These are phyloP conservation scores for Eretmochelys imbricata DNA, from an alignment of 2,113 vertebrate genomes.

Conservation along the genomic window DNA sequence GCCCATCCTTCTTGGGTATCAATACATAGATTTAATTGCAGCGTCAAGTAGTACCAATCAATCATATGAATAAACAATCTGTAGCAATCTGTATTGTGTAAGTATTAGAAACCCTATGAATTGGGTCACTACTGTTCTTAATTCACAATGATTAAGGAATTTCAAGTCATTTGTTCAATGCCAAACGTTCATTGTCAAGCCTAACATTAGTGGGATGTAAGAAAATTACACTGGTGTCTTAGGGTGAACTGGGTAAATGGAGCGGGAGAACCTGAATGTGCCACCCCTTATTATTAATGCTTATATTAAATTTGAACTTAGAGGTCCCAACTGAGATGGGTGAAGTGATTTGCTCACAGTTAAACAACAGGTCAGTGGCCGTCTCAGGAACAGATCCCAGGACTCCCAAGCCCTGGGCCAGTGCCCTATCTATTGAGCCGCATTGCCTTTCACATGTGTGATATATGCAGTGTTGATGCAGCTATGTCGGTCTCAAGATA, in stretches of 20 bases:
- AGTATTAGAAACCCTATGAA: background rate
- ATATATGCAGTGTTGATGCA: background rate
- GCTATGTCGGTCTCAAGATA: background rate
- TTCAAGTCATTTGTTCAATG: background rate
- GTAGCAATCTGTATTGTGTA: background rate
- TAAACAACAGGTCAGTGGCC: background rate
- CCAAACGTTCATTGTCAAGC: too few relatives aligned
- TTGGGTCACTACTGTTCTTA: fast-evolving
- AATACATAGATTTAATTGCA: fast-evolving
- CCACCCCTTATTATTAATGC: background rate
- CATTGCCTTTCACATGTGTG: fast-evolving
- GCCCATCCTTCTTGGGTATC: background rate
- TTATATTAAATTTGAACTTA: background rate
- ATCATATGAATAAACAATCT: fast-evolving
- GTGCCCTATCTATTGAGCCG: fast-evolving
- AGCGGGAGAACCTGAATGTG: background rate
- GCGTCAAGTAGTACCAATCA: fast-evolving
- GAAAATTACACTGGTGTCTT: background rate
- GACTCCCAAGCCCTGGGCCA: fast-evolving
- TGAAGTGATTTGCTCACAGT: background rate
- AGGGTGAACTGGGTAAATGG: background rate
- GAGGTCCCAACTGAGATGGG: background rate
- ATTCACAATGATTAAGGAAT: background rate
- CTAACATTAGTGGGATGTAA: background rate
- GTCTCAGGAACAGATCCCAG: background rate